Evolutionary conservation across 2,113 vertebrate genomes (phyloP).

Genomic region (Nasalis larvatus): DNA sequence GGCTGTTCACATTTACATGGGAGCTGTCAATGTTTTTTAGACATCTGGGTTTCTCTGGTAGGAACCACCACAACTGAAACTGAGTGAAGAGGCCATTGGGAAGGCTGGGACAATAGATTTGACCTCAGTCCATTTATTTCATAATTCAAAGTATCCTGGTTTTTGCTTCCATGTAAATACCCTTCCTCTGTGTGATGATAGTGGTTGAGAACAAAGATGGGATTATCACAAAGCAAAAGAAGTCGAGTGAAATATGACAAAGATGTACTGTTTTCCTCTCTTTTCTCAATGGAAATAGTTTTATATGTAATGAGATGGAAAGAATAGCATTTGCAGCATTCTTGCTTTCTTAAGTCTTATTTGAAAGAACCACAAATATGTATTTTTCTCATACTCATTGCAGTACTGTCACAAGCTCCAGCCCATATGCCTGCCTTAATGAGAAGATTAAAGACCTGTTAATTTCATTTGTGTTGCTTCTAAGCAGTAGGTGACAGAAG

Average conservation of each 20-base stretch:
- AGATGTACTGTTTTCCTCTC: background rate
- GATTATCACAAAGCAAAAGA: background rate
- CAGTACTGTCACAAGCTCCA: constrained; percentile 57
- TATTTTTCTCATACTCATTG: constrained; percentile 60
- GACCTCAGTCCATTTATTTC: background rate
- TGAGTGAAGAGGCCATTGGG: background rate
- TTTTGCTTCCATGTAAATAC: background rate
- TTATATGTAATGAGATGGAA: background rate
- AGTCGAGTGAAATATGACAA: background rate
- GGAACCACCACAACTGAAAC: background rate
- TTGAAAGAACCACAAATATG: constrained; percentile 55
- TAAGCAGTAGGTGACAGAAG: constrained; percentile 66
- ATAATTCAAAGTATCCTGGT: background rate
- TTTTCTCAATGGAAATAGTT: background rate
- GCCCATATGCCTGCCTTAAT: constrained; percentile 64
- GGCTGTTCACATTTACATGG: constrained; percentile 60
- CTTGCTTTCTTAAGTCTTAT: constrained; percentile 44
- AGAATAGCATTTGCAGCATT: background rate
- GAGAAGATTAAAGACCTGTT: constrained; percentile 55
- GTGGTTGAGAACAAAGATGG: background rate
- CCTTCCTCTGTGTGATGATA: background rate
- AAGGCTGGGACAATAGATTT: background rate
- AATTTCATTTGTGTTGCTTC: constrained; percentile 66
- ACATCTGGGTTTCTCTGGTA: background rate
- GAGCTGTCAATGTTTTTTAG: constrained; percentile 48